Conservation (phyloP, 2,113 vertebrate species). For the Cercopithecus mona region DNA sequence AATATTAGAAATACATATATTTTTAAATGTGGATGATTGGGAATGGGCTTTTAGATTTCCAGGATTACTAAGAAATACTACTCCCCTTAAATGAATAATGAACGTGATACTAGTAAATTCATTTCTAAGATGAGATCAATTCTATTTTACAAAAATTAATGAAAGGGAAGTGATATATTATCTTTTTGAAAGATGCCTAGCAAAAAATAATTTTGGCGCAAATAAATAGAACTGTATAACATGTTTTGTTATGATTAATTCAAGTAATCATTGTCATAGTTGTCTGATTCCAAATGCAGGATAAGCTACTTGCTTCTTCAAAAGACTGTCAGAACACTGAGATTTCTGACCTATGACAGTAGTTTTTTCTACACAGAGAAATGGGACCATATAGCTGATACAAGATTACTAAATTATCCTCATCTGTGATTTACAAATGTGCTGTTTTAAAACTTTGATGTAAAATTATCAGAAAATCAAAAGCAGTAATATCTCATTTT, state of each 20-base stretch:
- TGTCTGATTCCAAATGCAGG: slow-evolving; percentile 4
- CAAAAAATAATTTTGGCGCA: neutral
- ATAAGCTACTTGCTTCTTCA: slow-evolving; percentile 26
- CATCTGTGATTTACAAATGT: neutral
- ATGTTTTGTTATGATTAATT: slow-evolving; percentile 61
- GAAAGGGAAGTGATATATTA: slow-evolving; percentile 30
- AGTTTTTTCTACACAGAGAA: slow-evolving; percentile 41
- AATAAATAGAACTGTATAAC: slow-evolving; percentile 56
- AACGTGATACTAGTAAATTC: neutral
- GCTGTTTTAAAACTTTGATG: neutral
- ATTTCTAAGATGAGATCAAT: neutral
- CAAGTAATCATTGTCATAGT: neutral
- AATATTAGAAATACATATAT: neutral
- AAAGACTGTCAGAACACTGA: slow-evolving; percentile 13
- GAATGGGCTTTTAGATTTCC: slow-evolving; percentile 35
- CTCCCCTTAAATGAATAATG: slow-evolving; percentile 52
- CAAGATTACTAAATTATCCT: neutral
- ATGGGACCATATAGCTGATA: neutral
- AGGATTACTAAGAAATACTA: neutral
- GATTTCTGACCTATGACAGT: neutral
- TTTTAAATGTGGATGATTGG: neutral
- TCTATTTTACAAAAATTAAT: slow-evolving; percentile 1
- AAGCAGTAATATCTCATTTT: neutral
- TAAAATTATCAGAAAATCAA: neutral
- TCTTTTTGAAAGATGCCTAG: slow-evolving; percentile 45